These are phyloP conservation scores for Bombus picipes DNA, from an alignment of 1,140 invertebrate genomes.

Conservation along the genomic window DNA sequence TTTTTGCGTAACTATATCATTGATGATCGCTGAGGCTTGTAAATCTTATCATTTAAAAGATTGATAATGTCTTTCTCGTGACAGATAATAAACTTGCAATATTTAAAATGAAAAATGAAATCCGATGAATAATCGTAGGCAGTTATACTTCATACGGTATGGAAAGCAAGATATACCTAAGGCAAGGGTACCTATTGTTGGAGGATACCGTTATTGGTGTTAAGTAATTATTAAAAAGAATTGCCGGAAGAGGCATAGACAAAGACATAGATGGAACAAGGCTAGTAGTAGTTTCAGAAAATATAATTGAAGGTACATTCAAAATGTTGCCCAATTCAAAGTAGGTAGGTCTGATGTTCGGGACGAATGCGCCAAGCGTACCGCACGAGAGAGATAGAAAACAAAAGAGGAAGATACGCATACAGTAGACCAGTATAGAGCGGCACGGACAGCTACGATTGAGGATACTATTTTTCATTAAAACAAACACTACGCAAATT, in stretches of 20 bases:
- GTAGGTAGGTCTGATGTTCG: conserved; percentile 34
- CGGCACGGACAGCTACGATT: conserved; percentile 47
- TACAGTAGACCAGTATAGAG: conserved; percentile 51
- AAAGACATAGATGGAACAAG: neutral
- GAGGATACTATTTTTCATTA: conserved; percentile 55
- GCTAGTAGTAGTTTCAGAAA: neutral
- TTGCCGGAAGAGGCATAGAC: neutral
- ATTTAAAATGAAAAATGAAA: conserved; percentile 1
- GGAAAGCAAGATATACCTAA: neutral
- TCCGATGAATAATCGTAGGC: neutral
- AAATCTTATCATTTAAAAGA: neutral
- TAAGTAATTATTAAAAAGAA: neutral
- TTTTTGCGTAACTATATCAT: neutral
- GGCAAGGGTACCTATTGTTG: no score
- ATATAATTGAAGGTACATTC: conserved; percentile 11
- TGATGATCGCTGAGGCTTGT: neutral
- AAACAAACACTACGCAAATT: conserved; percentile 42
- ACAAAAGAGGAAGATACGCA: conserved; percentile 19
- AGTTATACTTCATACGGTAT: neutral
- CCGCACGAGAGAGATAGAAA: conserved; percentile 28
- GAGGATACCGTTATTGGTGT: neutral
- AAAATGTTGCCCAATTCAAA: conserved; percentile 43
- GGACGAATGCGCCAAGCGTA: conserved; percentile 42
- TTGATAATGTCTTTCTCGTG: neutral
- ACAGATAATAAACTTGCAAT: neutral